phyloP scores from a whole-genome alignment of 1,140 invertebrate genomes.

The Melipona quadrifasciata region DNA sequence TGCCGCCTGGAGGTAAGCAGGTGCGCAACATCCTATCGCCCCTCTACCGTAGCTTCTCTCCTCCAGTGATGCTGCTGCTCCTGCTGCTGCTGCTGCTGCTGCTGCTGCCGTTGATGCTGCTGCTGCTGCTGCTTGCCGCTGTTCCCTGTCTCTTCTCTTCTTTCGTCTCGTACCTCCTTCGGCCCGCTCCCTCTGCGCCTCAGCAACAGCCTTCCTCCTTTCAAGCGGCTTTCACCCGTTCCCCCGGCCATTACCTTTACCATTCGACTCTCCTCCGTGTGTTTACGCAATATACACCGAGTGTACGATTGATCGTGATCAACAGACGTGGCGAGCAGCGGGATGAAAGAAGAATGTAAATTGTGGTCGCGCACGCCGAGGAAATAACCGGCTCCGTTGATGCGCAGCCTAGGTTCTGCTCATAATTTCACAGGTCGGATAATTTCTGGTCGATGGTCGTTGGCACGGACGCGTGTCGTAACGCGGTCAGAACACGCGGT shows the following conservation, averaged over 20 bases:
- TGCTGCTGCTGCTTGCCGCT: neutral
- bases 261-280: neutral
- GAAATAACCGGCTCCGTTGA: conserved; percentile 34
- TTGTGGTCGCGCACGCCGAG: conserved; percentile 34
- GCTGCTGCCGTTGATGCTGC: neutral
- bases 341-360: conserved; percentile 70
- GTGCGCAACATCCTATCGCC: conserved; percentile 68
- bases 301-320: conserved; percentile 55
- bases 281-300: conserved; percentile 21
- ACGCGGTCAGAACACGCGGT: neutral
- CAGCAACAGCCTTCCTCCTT: neutral
- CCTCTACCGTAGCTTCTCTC: conserved; percentile 33
- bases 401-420: neutral
- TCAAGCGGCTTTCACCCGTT: neutral
- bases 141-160: neutral
- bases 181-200: neutral
- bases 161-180: neutral
- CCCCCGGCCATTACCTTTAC: neutral
- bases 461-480: neutral
- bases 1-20: conserved; percentile 71
- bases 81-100: neutral
- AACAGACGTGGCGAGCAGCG: conserved; percentile 34
- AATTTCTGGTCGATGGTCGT: conserved; percentile 1
- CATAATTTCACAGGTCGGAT: conserved; percentile 5
- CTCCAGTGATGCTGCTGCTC: neutral